Percentiles rank a stretch among this genome's conserved stretches.
These are phyloP conservation scores for Chironomus riparius DNA, from an alignment of 2,888 invertebrate genomes.

Conservation along the genomic window DNA sequence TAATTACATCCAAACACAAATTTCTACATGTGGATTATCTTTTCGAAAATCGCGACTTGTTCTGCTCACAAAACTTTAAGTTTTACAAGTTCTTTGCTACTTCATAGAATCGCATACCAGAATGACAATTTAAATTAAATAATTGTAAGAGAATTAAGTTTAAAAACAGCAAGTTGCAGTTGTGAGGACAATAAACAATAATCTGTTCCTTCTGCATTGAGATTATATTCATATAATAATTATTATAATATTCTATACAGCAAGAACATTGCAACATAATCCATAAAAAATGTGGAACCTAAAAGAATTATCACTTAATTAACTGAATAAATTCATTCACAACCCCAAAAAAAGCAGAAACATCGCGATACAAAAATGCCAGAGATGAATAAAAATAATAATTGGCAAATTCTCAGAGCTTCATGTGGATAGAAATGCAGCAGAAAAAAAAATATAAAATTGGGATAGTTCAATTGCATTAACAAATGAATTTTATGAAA, in stretches of 20 bases:
- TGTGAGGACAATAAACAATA: neutral
- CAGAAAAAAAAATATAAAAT: neutral
- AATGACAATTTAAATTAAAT: neutral
- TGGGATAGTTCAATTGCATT: neutral
- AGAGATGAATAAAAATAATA: neutral
- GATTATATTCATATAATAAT: neutral
- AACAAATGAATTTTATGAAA: slow-evolving; percentile 10
- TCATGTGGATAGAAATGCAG: neutral
- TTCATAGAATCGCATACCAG: neutral
- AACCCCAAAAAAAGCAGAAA: neutral
- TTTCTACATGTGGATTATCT: neutral
- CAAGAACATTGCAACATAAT: neutral
- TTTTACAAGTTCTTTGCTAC: neutral
- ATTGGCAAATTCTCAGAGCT: neutral
- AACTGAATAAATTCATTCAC: neutral
- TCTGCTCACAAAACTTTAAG: neutral
- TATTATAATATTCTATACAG: neutral
- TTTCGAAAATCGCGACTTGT: neutral
- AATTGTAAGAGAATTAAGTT: neutral
- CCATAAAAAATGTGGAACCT: neutral
- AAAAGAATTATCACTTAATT: slow-evolving; percentile 14
- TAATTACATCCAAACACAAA: neutral
- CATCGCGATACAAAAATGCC: neutral
- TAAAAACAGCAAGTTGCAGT: neutral
- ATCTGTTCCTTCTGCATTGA: neutral